Evolutionary conservation across 2,113 vertebrate species (phyloP), one percentile per base, ranked within the genome.

Genomic region (Piaya cayana): DNA sequence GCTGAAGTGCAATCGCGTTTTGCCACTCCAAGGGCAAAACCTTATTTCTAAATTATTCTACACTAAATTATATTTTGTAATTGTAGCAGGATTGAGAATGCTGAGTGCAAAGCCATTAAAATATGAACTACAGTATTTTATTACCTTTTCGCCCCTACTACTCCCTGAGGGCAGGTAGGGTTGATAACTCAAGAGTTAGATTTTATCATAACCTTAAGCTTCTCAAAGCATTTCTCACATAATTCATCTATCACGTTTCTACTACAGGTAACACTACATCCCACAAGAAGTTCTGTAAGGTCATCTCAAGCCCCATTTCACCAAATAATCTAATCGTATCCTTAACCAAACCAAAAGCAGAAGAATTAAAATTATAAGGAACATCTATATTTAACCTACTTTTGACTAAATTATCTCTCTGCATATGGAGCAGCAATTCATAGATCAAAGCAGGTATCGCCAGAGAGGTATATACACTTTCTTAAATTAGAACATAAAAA

Each of bases 121-220:
- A 81, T 39, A 88, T 1, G 3, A 94, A 45, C 64, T 74, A 15
- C 0, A n/a, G 37, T 42, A 78, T 69, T 89, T 93, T 45, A 70
- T 30, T 92, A 3, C 69, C 27, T 78, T 86, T 64, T 49, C 3
- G 2, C 56, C 70, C 25, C 30, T 37, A 23, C 55, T 47, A 3
- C 23, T 86, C 56, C 65, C 81, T 37, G 37, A 47, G 86, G 83
- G 53, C 64, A 68, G 52, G 50, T 32, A 80, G 81, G 47, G 56
- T 75, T 83, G 88, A 79, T 21, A 59, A 59, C 29, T 59, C 21
- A 55, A 53, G 47, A 92, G 60, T 6, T 15, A 83, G 88, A 90
- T 95, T 93, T 93, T 95, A 94, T 92, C 93, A 58, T n/a, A 62
- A 30, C 45, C 53, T 53, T 3, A 26, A 2, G 11, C 86, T 92